A percentile compares a stretch with the other conserved stretches of the same genome.
Evolutionary conservation across 2,113 vertebrate genomes (phyloP).

Genomic region (Gila orcuttii): DNA sequence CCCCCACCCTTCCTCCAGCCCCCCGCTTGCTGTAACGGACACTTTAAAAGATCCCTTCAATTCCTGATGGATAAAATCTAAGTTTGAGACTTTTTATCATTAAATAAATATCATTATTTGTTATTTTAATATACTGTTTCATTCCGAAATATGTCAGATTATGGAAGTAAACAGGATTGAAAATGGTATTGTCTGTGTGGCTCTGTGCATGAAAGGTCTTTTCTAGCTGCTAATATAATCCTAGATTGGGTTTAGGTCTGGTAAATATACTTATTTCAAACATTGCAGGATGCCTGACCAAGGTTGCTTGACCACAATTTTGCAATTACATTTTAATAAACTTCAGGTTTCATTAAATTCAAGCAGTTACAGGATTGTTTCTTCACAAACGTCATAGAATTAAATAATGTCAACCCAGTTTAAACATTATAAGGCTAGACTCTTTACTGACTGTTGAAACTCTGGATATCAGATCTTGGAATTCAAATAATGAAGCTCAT

Average conservation of each 20-base stretch:
- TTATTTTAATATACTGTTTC: neutral
- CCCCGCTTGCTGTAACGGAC: neutral
- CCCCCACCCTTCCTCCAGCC: neutral
- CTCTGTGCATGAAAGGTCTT: neutral
- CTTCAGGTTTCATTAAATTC: too few relatives aligned
- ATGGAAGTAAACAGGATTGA: neutral
- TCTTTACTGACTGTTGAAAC: neutral
- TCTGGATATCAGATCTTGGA: neutral
- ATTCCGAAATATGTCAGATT: neutral
- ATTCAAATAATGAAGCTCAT: neutral
- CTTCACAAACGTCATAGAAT: neutral
- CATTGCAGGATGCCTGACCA: neutral
- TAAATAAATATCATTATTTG: neutral
- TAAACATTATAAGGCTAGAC: neutral
- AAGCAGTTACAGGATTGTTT: neutral
- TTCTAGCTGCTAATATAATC: neutral
- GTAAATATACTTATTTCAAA: neutral
- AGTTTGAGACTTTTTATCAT: neutral
- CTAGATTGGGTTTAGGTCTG: neutral
- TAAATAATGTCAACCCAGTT: neutral
- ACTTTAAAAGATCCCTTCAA: neutral
- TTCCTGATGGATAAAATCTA: neutral
- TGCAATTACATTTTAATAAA: neutral
- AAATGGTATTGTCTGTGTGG: neutral
- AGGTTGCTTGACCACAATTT: neutral